Evolutionary conservation across 2,888 invertebrate genomes (phyloP), one percentile per base, ranked within the genome.

Genomic region (Stenolophus ochropezus): DNA sequence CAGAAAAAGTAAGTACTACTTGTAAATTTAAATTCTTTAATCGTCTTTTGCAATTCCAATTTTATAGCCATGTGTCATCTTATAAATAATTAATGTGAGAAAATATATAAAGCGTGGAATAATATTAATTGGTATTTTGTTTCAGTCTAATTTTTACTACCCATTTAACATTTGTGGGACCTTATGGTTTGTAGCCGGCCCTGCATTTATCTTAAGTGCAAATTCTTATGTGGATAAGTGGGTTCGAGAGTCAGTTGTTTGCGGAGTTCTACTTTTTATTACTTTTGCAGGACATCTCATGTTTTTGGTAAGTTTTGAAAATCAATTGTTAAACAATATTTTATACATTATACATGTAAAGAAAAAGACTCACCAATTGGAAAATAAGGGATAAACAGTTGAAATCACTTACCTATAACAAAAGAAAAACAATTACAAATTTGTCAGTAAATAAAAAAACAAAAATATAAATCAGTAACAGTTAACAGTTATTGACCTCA

Each of bases 161-260:
- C 95, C 95, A 0, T 95, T 97, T 88, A 94, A 94, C 86, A 91
- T 95, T 18, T 93, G 96, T 85, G 96, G 96, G 81, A 95, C 96
- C 0, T 86, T 96, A 74, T 97, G 97, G 97, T 98, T 95, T 89
- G 92, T 95, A 86, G 94, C 96, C 0, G 96, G 95, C 0, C 96
- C 96, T 0, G 90, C 95, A 0, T 93, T 96, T 83, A 94, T 96
- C 80, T 88, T 96, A 11, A 92, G 95, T 0, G 94, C 95, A 0
- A 96, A 96, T 86, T 92, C 93, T 69, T 93, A 94, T 81, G 94
- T 98, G 83, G 96, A 94, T 85, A 93, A 94, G 86, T 96, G 95
- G 95, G 92, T 95, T 6, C 88, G 95, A 83, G 94, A 95, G 87
- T 95, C 94, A 84, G 92, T 95, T 0, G 94, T 94, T 4, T 92